Conservation (phyloP, 2,888 invertebrate genomes). For the Nephrotoma appendiculata region DNA sequence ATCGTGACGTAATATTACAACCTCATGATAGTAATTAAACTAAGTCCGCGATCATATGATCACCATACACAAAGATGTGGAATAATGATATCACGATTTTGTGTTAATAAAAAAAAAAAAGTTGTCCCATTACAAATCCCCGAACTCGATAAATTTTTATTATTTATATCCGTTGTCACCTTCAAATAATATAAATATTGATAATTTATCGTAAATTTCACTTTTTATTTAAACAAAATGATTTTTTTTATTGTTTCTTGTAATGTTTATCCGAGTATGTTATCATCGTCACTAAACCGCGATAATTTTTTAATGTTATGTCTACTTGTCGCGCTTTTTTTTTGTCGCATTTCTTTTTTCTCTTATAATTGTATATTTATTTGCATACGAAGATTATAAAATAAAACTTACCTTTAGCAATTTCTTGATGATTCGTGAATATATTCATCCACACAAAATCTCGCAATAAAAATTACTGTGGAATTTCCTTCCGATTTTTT, state of each 20-base stretch:
- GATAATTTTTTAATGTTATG: neutral
- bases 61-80: too few relatives aligned
- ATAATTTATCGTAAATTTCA: neutral
- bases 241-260: neutral
- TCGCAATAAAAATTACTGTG: neutral
- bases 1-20: too few relatives aligned
- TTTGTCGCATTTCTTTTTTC: neutral
- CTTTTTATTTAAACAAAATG: neutral
- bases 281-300: neutral
- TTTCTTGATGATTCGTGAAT: neutral
- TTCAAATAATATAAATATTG: neutral
- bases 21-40: too few relatives aligned
- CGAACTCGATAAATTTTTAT: neutral
- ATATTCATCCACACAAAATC: neutral
- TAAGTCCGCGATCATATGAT: too few relatives aligned
- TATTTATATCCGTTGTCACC: neutral
- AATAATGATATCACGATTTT: neutral
- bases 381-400: neutral
- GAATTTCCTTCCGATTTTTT: neutral
- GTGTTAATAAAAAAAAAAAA: neutral
- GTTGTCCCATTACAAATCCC: neutral
- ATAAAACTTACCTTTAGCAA: neutral
- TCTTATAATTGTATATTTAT: neutral
- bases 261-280: neutral
- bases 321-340: neutral